Percentiles rank a stretch among this genome's conserved stretches.
These are phyloP conservation scores for Blastomussa wellsi DNA, from an alignment of 92 coral and sea anemone genomes.

Conservation along the genomic window DNA sequence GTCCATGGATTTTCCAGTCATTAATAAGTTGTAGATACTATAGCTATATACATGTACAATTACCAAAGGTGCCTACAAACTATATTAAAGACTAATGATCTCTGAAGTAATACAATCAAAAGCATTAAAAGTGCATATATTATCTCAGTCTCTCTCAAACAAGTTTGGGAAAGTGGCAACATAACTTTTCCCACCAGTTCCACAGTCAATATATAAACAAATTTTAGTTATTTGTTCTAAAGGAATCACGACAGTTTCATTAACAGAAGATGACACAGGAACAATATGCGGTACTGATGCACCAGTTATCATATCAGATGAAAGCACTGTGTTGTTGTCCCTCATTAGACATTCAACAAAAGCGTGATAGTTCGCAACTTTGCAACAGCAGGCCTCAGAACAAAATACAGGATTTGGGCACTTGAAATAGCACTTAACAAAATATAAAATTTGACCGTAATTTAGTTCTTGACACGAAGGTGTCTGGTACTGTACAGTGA, in stretches of 20 bases:
- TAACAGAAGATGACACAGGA: constrained; percentile 31
- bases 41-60: too few relatives aligned
- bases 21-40: too few relatives aligned
- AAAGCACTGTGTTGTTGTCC: constrained; percentile 43
- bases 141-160: constrained; percentile 48
- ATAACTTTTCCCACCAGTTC: constrained; percentile 35
- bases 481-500: constrained; percentile 30
- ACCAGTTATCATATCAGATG: constrained; percentile 51
- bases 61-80: too few relatives aligned
- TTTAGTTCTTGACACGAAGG: neutral
- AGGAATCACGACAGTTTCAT: constrained; percentile 27
- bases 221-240: constrained; percentile 32
- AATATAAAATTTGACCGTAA: constrained; percentile 48
- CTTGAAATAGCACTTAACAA: constrained; percentile 38
- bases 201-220: constrained; percentile 36
- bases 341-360: constrained; percentile 25
- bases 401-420: constrained; percentile 62
- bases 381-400: constrained; percentile 38
- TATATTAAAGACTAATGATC: too few relatives aligned
- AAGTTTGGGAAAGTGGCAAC: constrained; percentile 46
- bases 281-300: constrained; percentile 58
- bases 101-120: too few relatives aligned
- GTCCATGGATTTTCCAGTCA: too few relatives aligned
- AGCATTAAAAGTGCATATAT: too few relatives aligned
- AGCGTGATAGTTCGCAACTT: constrained; percentile 30